phyloP scores from a whole-genome alignment of 2,797 vertebrate species.

The Knipowitschia caucasica region DNA sequence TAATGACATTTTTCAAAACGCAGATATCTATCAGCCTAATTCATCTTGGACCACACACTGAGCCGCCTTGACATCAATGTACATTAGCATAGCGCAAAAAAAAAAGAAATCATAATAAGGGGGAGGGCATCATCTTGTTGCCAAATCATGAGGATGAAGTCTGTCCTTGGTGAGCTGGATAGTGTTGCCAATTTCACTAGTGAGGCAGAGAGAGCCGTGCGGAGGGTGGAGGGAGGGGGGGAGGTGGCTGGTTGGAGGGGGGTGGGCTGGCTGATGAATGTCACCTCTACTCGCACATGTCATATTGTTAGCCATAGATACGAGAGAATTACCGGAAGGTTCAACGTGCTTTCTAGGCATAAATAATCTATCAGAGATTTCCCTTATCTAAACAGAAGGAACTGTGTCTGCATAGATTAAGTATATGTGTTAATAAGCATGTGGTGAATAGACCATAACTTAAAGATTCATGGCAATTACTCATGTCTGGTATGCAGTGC shows the following conservation, averaged over 20 bases:
- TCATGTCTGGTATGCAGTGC: constrained; percentile 41
- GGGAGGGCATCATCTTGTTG: constrained; percentile 16
- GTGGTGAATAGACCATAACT: constrained; percentile 68
- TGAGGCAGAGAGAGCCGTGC: constrained; percentile 8
- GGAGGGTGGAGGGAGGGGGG: too few relatives aligned
- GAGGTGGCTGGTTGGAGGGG: too few relatives aligned
- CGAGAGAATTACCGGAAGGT: constrained; percentile 80
- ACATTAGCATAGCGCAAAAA: constrained; percentile 13
- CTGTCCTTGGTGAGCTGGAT: constrained; percentile 50
- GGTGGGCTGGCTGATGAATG: constrained; percentile 49
- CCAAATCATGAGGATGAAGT: constrained; percentile 55
- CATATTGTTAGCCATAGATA: constrained; percentile 72
- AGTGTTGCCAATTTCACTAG: constrained; percentile 35
- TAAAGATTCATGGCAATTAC: constrained; percentile 55
- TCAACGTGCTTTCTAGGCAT: constrained; percentile 68
- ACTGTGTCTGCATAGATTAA: constrained; percentile 75
- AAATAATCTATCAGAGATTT: constrained; percentile 78
- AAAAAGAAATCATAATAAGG: too few relatives aligned
- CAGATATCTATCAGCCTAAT: constrained; percentile 30
- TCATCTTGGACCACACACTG: constrained; percentile 28
- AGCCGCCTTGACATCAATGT: constrained; percentile 1
- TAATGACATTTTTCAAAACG: constrained; percentile 9
- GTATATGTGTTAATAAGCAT: constrained; percentile 78
- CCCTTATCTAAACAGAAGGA: constrained; percentile 65
- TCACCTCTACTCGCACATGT: constrained; percentile 69